Conservation (phyloP, 1,140 invertebrate genomes). For the Anoplophora glabripennis region DNA sequence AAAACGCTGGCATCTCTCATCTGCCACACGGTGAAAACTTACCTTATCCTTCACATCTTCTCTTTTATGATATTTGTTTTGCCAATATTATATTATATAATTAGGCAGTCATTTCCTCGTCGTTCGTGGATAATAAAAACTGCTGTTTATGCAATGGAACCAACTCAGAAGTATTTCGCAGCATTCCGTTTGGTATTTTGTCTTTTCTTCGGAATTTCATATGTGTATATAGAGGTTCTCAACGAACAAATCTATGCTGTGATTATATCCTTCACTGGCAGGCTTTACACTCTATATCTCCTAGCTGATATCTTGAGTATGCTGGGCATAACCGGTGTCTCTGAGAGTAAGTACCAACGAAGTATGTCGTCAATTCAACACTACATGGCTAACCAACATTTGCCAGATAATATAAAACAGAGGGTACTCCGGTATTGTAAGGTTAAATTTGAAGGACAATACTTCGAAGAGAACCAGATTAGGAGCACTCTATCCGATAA, state of each 20-base stretch:
- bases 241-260: slow-evolving; percentile 15
- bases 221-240: not conserved
- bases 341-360: slow-evolving; percentile 26
- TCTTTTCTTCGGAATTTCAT: slow-evolving; percentile 15
- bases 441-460: slow-evolving; percentile 21
- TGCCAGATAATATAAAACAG: slow-evolving; percentile 16
- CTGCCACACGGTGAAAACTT: too few relatives aligned
- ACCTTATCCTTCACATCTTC: too few relatives aligned
- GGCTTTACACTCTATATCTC: slow-evolving; percentile 23
- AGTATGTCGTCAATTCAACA: slow-evolving; percentile 12
- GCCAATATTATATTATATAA: not conserved
- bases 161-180: slow-evolving; percentile 5
- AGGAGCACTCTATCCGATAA: slow-evolving; percentile 25
- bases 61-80: too few relatives aligned
- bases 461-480: slow-evolving; percentile 26
- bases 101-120: not conserved
- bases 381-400: slow-evolving; percentile 17
- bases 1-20: slow-evolving; percentile 20
- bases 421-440: slow-evolving; percentile 13
- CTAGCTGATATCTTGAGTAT: slow-evolving; percentile 19
- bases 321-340: slow-evolving; percentile 22
- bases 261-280: slow-evolving; percentile 12
- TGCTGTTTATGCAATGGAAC: not conserved
- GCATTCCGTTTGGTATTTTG: slow-evolving; percentile 9
- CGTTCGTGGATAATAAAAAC: slow-evolving; percentile 11